These are phyloP conservation scores for Ellobium chinense DNA, from an alignment of 2,888 invertebrate species.

Conservation along the genomic window DNA sequence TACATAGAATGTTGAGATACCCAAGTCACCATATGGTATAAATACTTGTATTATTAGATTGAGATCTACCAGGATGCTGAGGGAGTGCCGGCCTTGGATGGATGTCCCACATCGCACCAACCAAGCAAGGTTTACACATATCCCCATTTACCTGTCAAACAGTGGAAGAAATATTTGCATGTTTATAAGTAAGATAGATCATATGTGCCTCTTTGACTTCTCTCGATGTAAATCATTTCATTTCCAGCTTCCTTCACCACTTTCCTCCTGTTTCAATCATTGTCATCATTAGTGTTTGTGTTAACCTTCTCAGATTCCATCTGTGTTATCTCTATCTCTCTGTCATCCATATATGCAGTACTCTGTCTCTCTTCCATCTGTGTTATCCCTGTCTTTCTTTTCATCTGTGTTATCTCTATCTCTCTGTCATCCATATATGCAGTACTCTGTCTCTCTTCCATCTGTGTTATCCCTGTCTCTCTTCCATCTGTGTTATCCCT, in stretches of 20 bases:
- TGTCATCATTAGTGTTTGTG: neutral
- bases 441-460: too few species aligned
- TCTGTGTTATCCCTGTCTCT: neutral
- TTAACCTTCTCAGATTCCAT: neutral
- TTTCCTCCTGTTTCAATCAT: too few species aligned
- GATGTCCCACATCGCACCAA: neutral
- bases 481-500: too few species aligned
- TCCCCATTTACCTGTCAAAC: constrained; percentile 90
- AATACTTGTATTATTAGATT: constrained; percentile 11
- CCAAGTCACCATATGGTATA: too few species aligned
- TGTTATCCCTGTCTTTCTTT: too few species aligned
- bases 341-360: neutral
- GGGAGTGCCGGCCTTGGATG: constrained; percentile 22
- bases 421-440: too few species aligned
- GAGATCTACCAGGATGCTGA: constrained; percentile 28
- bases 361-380: neutral
- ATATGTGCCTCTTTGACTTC: neutral
- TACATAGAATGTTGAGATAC: too few species aligned
- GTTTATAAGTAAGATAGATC: constrained; percentile 82
- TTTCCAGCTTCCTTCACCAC: too few species aligned
- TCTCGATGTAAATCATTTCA: too few species aligned
- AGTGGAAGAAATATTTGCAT: constrained; percentile 95
- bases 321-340: neutral
- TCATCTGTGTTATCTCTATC: too few species aligned
- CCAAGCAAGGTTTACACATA: constrained; percentile 79